Evolutionary conservation across 2,888 invertebrate species (phyloP), one percentile per base, ranked within the genome.

Genomic region (Pollenia labialis): DNA sequence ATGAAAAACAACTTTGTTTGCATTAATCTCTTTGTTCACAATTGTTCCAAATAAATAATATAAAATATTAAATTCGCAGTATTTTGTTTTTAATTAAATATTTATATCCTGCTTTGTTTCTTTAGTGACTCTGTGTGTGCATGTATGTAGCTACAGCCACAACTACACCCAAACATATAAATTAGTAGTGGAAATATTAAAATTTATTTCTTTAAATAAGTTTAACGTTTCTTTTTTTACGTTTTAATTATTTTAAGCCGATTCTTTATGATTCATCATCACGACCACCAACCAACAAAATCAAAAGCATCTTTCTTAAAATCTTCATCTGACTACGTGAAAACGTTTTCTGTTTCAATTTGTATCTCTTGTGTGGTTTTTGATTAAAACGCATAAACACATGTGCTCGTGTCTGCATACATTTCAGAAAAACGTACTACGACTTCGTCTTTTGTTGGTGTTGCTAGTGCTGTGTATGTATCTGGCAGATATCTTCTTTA

Each of bases 241-340:
- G 32, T 42, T 46, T 77, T 50, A 58, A 62, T 54, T n/a, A 52
- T 71, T 52, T 71, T n/a, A 69, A 60, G 16, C 12, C 23, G 0
- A 40, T 66, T 66, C 14, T 58, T 66, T 42, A 32, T 81, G 81
- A 81, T 18, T 75, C 81, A 81, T 75, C 44, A 4, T 56, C 74
- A 46, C 81, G 56, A 77, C 68, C 68, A 76, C 54, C 54, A 58
- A 23, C 7, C 60, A 7, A n/a, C 40, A 56, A 14, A 12, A 14
- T 16, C 44, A 60, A 14, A 54, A 46, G n/a, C 54, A 56, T 66
- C 64, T 54, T 66, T 52, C 8, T 77, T 2, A 68, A 77, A 69
- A 52, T 56, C 56, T 56, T 77, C 48, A 50, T 60, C 54, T 32
- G 32, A 32, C 32, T 14, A 68, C 16, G 23, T 58, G 16, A 12